Evolutionary conservation across 2,888 invertebrate species (phyloP), one percentile per base, ranked within the genome.

Genomic region (Linhomoeus sp.): DNA sequence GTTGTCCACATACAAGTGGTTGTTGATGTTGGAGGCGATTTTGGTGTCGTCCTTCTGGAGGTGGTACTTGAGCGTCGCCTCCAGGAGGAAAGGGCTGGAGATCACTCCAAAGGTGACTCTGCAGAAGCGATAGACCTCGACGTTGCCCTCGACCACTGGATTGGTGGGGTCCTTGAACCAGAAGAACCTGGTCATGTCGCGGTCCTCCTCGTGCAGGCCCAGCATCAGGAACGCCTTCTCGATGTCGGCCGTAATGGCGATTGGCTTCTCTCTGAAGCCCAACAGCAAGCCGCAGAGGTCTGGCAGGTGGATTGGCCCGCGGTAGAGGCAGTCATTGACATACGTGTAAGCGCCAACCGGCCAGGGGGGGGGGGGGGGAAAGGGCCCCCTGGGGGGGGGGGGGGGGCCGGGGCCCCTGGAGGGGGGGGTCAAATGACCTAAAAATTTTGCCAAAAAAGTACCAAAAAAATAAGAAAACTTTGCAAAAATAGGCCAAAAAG

Each of bases 141-240:
- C 24, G 20, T 46, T 46, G 14, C 43, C 33, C 5, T 26, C 35
- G 3, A 24, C 12, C 14, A 3, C 19, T 9, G 22, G 35, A 17
- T 42, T 33, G 3, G 12, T 24, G n/a, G 35, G 22, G 20, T 42
- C 39, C 9, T 41, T 29, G 17, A 46, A 41, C 46, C 42, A 46
- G 17, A 46, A 12, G 43, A 46, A 46, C 17, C 46, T 7, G 19
- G 36, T 36, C 17, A 23, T 2, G 42, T 46, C 46, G 14, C 42
- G 25, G 5, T 33, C 26, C 5, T n/a, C 3, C n/a, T 7, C 15
- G 15, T 41, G 22, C 5, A 46, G 7, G 9, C 15, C 37, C 7
- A 46, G 14, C 35, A 43, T 41, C 25, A 46, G 22, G 23, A 46
- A 41, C 3, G 46, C 46, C 20, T 46, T 42, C 24, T 46, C 46